A percentile compares a stretch with the other conserved stretches of the same genome.
Conservation (phyloP, 1,140 invertebrate species). For the Psix sp. region DNA sequence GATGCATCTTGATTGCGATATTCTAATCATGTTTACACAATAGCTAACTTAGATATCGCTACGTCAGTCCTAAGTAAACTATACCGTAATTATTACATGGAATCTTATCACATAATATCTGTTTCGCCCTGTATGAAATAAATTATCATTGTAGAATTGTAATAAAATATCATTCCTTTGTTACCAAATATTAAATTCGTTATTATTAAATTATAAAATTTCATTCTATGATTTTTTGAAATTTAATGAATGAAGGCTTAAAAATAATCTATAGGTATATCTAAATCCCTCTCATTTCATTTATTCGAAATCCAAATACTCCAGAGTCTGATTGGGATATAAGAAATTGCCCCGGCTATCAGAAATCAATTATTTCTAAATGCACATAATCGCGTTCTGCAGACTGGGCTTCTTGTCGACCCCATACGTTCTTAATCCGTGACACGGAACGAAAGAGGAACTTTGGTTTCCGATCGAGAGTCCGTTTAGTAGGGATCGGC, state of each 20-base stretch:
- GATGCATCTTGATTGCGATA: neutral
- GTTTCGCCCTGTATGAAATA: conserved; percentile 1
- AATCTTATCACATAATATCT: conserved; percentile 23
- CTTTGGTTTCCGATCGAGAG: conserved; percentile 26
- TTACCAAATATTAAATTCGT: conserved; percentile 3
- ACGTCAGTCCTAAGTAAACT: conserved; percentile 20
- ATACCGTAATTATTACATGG: conserved; percentile 14
- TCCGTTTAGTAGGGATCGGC: conserved; percentile 51
- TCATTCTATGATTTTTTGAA: too few species aligned
- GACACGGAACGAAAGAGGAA: conserved; percentile 1
- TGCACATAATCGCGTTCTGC: conserved; percentile 16
- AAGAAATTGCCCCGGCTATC: conserved; percentile 11
- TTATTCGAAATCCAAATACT: too few species aligned
- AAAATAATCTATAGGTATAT: too few species aligned
- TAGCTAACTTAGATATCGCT: conserved; percentile 15
- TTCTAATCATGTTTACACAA: conserved; percentile 20
- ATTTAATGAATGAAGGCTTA: too few species aligned
- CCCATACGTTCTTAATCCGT: conserved; percentile 25
- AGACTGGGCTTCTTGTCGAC: conserved; percentile 8
- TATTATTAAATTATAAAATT: too few species aligned
- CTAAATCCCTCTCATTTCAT: too few species aligned
- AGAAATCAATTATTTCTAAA: conserved; percentile 39
- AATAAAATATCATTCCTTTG: conserved; percentile 7
- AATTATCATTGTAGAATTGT: neutral
- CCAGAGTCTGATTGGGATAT: too few species aligned